Evolutionary conservation across 1,140 invertebrate species (phyloP).

Genomic region (Drosophila kepulauana): DNA sequence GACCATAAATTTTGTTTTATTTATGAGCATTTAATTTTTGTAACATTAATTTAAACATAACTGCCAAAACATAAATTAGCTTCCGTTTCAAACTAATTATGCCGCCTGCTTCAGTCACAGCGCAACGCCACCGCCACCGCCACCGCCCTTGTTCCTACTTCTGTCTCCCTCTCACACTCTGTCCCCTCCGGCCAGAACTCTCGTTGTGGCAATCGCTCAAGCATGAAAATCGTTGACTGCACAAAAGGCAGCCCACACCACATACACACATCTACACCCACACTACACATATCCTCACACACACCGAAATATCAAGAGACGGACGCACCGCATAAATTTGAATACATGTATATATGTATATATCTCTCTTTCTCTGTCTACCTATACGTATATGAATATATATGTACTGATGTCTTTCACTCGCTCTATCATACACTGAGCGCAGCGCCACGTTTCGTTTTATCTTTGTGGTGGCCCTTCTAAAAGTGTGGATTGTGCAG

Average conservation of each 20-base stretch:
- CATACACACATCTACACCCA: conserved; percentile 44
- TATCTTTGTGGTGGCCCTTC: conserved; percentile 60
- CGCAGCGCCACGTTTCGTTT: conserved; percentile 60
- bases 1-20: conserved; percentile 79
- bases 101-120: conserved; percentile 55
- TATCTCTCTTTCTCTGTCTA: background rate
- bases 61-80: conserved; percentile 85
- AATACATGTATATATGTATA: conserved; percentile 41
- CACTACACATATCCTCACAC: conserved; percentile 1
- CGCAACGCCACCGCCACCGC: background rate
- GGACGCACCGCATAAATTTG: conserved; percentile 65
- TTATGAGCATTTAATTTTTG: conserved; percentile 85
- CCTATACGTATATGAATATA: no score
- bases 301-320: conserved; percentile 1
- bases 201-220: conserved; percentile 74
- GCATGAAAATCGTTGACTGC: conserved; percentile 82
- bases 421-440: conserved; percentile 25
- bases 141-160: background rate
- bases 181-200: conserved; percentile 12
- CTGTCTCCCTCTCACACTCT: background rate
- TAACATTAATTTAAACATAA: conserved; percentile 85
- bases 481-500: background rate
- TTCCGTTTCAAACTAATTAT: conserved; percentile 85
- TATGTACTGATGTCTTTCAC: conserved; percentile 1
- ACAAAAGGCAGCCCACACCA: conserved; percentile 74